These are phyloP conservation scores for Lepus timidus DNA, from an alignment of 2,113 vertebrate genomes.

Conservation along the genomic window DNA sequence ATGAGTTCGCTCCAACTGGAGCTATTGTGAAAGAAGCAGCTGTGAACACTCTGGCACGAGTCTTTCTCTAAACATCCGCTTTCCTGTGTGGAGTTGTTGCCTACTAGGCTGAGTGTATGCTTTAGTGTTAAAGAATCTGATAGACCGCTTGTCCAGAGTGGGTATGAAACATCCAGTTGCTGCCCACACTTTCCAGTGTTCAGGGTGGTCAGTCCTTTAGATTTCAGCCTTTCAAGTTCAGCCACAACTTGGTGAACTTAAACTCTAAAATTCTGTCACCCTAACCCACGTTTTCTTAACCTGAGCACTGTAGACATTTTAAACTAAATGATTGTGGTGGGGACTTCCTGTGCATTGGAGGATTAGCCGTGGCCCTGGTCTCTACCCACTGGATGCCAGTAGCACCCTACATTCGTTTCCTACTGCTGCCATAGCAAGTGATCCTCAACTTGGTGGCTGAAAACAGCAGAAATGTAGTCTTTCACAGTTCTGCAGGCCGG, in stretches of 20 bases:
- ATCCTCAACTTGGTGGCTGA: not conserved
- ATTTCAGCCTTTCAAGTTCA: not conserved
- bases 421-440: not conserved
- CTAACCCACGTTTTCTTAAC: not conserved
- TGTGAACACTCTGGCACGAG: not conserved
- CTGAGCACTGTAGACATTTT: not conserved
- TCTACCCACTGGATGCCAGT: not conserved
- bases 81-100: not conserved
- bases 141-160: no score
- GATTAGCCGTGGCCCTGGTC: not conserved
- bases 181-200: not conserved
- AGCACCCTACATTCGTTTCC: not conserved
- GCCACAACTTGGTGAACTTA: not conserved
- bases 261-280: not conserved
- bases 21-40: not conserved
- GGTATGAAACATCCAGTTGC: not conserved
- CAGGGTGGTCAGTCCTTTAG: not conserved
- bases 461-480: not conserved
- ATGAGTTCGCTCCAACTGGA: not conserved
- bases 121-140: no score
- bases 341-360: not conserved
- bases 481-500: not conserved
- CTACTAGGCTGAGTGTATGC: not conserved
- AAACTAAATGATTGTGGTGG: not conserved
- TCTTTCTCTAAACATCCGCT: not conserved